Evolutionary conservation across 2,797 vertebrate genomes (phyloP), one percentile per base, ranked within the genome.

Genomic region (Notolepis coatsorum): DNA sequence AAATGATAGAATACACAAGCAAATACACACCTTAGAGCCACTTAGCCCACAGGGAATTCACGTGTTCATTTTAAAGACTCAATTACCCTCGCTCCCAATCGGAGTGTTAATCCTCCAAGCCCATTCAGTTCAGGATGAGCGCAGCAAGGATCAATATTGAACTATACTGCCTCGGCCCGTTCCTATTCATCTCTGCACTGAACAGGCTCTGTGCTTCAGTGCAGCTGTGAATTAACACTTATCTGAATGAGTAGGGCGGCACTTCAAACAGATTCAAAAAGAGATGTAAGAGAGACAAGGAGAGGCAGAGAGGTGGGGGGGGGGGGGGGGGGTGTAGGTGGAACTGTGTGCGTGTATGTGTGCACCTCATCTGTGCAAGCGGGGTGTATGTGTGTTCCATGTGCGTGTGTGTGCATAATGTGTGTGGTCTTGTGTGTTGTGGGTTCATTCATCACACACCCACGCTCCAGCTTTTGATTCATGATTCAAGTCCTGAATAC

Each of bases 121-220:
- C 50, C 65, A 68, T 74, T 80, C 62, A 61, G 73, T 73, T 79
- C 63, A 58, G 63, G 65, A 74, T 68, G 74, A 84, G 74, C 71
- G 62, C 55, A 72, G 49, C 2, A 37, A 61, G 62, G 83, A 91
- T 90, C 86, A 73, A 91, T 89, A 86, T 72, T 61, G 46, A 67
- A 70, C 73, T 47, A 66, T 57, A 51, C 61, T 66, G 50, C 61
- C 63, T 65, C 10, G 27, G 50, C 61, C 59, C 17, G 25, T 48
- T 70, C 33, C 65, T 77, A 64, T 68, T 82, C 76, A 76, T 64
- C 80, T 64, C 31, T 31, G 48, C 46, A 48, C 24, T 52, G 54
- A 41, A 49, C 9, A 5, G 21, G 2, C 57, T 13, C 21, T 7
- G 41, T 17, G 23, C 30, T 47, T 21, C 42, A 48, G 15, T 28